Evolutionary conservation across 2,888 invertebrate genomes (phyloP), one percentile per base, ranked within the genome.

Genomic region (Galerucella pusilla): DNA sequence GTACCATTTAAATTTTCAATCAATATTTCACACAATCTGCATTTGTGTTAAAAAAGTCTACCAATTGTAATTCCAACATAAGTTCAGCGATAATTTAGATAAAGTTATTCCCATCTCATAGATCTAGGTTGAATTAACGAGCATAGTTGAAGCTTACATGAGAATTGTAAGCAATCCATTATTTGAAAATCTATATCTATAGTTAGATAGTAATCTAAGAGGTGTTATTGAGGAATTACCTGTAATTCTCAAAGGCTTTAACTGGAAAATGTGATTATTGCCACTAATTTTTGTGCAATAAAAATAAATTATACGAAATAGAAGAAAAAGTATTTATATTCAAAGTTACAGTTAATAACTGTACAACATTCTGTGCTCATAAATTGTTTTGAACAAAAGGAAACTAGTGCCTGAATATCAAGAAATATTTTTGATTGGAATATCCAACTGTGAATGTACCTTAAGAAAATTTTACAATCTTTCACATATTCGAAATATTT

Each of bases 181-280:
- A 80, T 83, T 81, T 79, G 79, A 80, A 80, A 81, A 80, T 80
- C 80, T 80, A 81, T 82, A 83, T 83, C 82, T 81, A 80, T 79
- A 80, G 77, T 73, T 79, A 78, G 80, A 79, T 77, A 74, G 73
- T 77, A 77, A 45, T n/a, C 46, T 9, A 16, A 65, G 46, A 65
- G 46, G 64, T 46, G 46, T n/a, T 46, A 46, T 9, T 10, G 57
- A 57, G 57, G 16, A 57, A 16, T 57, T 49, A 49, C 49, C 14
- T 12, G 11, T 49, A 49, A 12, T 49, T 11, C 14, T 11, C 5
- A 49, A 49, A 49, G 14, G 49, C 49, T 12, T 49, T 49, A 4
- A 14, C 14, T 14, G 14, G 14, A 49, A 49, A 49, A 11, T 49
- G 14, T 5, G 4, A 3, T 49, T 11, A 12, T 49, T 49, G 6